Evolutionary conservation across 2,888 invertebrate species (phyloP).

Genomic region (Stictocephala bisonia): DNA sequence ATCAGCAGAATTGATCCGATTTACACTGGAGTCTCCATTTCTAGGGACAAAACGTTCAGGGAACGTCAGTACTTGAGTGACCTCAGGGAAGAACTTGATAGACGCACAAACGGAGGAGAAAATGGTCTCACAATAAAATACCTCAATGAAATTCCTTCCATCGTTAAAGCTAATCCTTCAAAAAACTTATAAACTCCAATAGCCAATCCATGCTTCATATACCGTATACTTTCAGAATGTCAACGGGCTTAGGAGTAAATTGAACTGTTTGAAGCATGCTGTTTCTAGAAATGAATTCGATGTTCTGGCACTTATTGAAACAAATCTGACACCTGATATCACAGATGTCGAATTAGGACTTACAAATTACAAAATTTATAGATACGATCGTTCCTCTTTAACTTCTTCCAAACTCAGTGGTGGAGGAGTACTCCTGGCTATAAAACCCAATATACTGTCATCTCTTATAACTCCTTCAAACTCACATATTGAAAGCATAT

Average conservation of each 20-base stretch:
- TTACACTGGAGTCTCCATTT: not conserved
- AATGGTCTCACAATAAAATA: not conserved
- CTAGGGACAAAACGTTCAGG: not conserved
- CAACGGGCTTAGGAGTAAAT: not conserved
- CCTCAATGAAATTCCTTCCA: not conserved
- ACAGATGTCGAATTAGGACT: not conserved
- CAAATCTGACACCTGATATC: conserved; percentile 2
- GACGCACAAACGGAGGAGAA: not conserved
- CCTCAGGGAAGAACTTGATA: not conserved
- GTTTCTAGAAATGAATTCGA: not conserved
- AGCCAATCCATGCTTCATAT: not conserved
- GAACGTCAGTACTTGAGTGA: not conserved
- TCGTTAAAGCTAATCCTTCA: not conserved
- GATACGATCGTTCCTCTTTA: no score
- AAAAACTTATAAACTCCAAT: conserved; percentile 3
- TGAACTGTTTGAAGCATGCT: not conserved
- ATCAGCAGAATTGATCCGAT: not conserved
- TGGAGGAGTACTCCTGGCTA: no score
- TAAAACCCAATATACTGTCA: no score
- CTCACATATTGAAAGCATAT: no score
- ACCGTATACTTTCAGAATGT: conserved; percentile 8
- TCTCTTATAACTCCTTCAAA: no score
- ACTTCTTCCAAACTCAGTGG: no score
- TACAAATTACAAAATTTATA: not conserved
- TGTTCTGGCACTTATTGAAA: conserved; percentile 2